phyloP scores from a whole-genome alignment of 2,888 invertebrate genomes.

The Dynastes hyllus region DNA sequence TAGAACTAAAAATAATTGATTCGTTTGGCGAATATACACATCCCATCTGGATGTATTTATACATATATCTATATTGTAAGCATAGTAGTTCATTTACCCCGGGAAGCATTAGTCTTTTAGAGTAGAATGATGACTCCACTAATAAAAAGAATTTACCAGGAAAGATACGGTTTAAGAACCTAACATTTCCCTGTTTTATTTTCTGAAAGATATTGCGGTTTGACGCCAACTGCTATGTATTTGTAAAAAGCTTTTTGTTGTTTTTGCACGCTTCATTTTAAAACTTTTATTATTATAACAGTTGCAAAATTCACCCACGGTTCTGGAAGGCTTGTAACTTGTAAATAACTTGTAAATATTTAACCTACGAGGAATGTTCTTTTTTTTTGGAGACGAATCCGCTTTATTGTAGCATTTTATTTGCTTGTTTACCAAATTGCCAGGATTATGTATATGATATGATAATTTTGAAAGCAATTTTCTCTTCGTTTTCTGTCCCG shows the following conservation, averaged over 20 bases:
- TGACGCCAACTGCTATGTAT: neutral
- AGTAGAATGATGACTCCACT: neutral
- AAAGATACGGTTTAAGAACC: neutral
- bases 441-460: no score
- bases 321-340: no score
- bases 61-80: constrained; percentile 1
- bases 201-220: neutral
- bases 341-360: no score
- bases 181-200: neutral
- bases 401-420: no score
- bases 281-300: neutral
- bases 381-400: no score
- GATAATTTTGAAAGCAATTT: no score
- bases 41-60: constrained; percentile 1
- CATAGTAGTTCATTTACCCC: constrained; percentile 19
- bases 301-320: no score
- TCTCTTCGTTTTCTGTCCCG: no score
- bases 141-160: constrained; percentile 6
- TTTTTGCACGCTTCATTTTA: neutral
- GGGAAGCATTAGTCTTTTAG: neutral
- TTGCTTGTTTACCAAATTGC: no score
- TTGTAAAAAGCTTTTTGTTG: neutral
- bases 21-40: constrained; percentile 24
- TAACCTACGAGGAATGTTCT: no score
- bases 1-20: constrained; percentile 25